phyloP scores from a whole-genome alignment of 2,797 vertebrate genomes.

The Acanthis flammea region DNA sequence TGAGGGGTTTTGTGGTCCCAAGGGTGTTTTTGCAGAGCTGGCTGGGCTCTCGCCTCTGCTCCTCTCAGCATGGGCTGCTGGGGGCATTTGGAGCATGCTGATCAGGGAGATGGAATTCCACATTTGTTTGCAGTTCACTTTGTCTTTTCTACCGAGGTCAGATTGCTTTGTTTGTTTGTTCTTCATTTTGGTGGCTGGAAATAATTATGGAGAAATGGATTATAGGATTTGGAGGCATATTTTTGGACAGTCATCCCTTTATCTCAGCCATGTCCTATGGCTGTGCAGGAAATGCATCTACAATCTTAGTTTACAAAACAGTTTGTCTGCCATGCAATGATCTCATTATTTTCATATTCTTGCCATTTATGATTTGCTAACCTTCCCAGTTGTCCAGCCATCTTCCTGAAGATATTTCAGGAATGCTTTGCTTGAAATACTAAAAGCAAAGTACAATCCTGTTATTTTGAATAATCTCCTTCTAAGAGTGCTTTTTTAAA shows the following conservation, averaged over 20 bases:
- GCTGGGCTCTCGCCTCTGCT: background rate
- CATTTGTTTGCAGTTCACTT: slow-evolving; percentile 42
- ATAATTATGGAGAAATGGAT: slow-evolving; percentile 21
- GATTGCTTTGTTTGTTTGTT: slow-evolving; percentile 35
- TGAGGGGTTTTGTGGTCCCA: background rate
- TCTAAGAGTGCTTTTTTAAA: background rate
- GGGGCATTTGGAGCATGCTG: background rate
- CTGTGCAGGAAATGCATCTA: background rate
- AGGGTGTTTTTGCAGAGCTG: background rate
- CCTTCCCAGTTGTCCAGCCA: background rate
- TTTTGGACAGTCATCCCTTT: background rate
- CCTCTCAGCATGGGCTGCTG: fast-evolving
- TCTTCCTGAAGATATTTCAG: background rate
- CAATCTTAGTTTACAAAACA: background rate
- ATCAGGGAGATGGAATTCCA: slow-evolving; percentile 1
- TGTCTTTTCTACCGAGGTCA: slow-evolving; percentile 24
- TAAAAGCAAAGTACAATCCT: background rate
- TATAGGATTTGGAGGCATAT: background rate
- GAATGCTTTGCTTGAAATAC: background rate
- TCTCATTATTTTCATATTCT: background rate
- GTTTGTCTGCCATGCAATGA: background rate
- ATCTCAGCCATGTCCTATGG: background rate
- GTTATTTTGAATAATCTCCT: background rate
- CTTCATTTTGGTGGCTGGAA: background rate
- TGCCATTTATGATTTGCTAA: background rate